These are phyloP conservation scores for Tetragonisca angustula DNA, from an alignment of 2,888 invertebrate genomes.

Conservation along the genomic window DNA sequence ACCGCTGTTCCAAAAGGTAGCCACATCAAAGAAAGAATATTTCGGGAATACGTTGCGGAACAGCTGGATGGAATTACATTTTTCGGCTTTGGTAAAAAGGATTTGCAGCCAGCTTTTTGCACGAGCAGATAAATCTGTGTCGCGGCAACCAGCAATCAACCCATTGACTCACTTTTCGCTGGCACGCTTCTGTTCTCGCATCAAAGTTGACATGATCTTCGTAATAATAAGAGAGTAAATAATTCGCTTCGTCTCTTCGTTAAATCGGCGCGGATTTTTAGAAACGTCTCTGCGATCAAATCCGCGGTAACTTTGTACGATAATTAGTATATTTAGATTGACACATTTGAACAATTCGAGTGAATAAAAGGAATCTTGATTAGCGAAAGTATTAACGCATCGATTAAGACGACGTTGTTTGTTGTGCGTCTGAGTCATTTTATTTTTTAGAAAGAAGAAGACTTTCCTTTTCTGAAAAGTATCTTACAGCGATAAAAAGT, in stretches of 20 bases:
- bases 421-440: neutral
- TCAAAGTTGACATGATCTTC: neutral
- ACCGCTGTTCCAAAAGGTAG: neutral
- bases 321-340: too few species aligned
- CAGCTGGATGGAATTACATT: constrained; percentile 12
- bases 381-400: neutral
- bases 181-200: neutral
- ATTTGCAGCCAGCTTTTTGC: neutral
- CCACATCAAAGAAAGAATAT: constrained; percentile 23
- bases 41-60: neutral
- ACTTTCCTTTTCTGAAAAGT: neutral
- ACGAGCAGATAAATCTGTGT: neutral
- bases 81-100: neutral
- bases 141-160: neutral
- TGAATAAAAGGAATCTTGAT: neutral
- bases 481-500: neutral
- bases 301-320: too few species aligned
- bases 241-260: too few species aligned
- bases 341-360: neutral
- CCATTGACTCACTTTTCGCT: neutral
- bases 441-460: neutral
- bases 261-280: too few species aligned
- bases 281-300: too few species aligned
- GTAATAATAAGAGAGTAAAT: too few species aligned
- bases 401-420: neutral